Percentiles rank a stretch among this genome's conserved stretches.
These are phyloP conservation scores for Etheostoma nigrum DNA, from an alignment of 2,797 vertebrate species.

Conservation along the genomic window DNA sequence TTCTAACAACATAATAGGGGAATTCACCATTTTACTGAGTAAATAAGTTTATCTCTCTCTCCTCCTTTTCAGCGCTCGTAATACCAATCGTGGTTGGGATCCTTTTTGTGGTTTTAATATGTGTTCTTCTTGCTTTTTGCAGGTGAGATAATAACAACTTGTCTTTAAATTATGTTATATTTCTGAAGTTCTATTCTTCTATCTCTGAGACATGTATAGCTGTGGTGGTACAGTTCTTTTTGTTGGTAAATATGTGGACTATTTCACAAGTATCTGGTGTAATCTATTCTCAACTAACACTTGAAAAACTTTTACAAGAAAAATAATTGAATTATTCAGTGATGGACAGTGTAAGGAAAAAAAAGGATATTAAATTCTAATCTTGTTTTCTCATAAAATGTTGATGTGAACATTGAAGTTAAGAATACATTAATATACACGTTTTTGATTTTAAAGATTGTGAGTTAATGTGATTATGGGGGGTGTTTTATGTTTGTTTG, in stretches of 20 bases:
- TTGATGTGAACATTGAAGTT: constrained; percentile 4
- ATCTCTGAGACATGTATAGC: background rate
- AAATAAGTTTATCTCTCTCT: background rate
- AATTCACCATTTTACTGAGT: background rate
- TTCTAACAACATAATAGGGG: background rate
- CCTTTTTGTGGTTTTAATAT: accelerated
- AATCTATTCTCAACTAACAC: background rate
- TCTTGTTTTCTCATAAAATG: background rate
- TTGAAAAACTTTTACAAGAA: background rate
- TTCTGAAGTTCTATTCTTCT: background rate
- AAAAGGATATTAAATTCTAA: background rate
- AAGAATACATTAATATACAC: background rate
- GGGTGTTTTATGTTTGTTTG: background rate
- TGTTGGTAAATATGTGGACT: constrained; percentile 13
- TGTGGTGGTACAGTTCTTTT: background rate
- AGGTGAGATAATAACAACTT: constrained; percentile 57
- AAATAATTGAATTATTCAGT: background rate
- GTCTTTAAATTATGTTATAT: background rate
- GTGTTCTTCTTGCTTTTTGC: accelerated
- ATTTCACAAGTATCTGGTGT: background rate
- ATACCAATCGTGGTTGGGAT: accelerated
- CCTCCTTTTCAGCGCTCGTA: constrained; percentile 31
- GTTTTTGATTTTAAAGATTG: background rate
- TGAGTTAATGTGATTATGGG: background rate
- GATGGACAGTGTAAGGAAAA: background rate